Percentiles rank a stretch among this genome's conserved stretches.
Conservation (phyloP, 2,797 vertebrate genomes). For the Sternarchorhynchus goeldii region DNA sequence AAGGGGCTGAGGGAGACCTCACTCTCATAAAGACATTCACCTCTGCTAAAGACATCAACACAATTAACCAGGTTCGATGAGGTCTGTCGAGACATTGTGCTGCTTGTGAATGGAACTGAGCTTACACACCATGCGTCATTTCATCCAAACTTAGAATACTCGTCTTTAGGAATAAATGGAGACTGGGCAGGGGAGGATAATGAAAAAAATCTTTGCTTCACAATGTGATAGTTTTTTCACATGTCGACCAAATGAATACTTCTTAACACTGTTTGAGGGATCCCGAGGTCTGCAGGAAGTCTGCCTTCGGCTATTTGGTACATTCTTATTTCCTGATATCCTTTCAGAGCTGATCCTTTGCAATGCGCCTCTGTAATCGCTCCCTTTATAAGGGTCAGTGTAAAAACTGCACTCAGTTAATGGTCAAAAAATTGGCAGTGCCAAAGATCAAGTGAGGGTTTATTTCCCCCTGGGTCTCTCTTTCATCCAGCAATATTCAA, state of each 20-base stretch:
- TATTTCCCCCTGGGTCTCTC: conserved; percentile 43
- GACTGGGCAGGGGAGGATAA: neutral
- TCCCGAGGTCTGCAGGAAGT: conserved; percentile 9
- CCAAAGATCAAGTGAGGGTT: conserved; percentile 49
- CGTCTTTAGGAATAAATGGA: neutral
- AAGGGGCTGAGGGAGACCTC: conserved; percentile 66
- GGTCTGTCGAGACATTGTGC: conserved; percentile 63
- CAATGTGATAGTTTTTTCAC: conserved; percentile 6
- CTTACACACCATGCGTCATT: neutral
- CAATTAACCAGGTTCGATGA: conserved; percentile 66
- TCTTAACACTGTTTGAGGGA: neutral
- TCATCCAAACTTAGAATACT: conserved; percentile 17
- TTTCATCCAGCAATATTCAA: conserved; percentile 56
- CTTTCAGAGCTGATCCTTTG: conserved; percentile 62
- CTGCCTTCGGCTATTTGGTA: neutral
- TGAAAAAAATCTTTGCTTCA: conserved; percentile 7
- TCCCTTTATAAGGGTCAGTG: conserved; percentile 13
- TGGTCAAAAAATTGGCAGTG: conserved; percentile 33
- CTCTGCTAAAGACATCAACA: conserved; percentile 71
- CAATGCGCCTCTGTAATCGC: conserved; percentile 50
- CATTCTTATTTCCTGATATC: conserved; percentile 55
- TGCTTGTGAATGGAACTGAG: conserved; percentile 53
- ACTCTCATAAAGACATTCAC: conserved; percentile 69
- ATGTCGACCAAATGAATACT: conserved; percentile 5
- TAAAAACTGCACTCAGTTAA: conserved; percentile 26